Percentiles rank a stretch among this genome's conserved stretches.
Evolutionary conservation across 1,140 invertebrate species (phyloP).

Genomic region (Drosophila repletoides): DNA sequence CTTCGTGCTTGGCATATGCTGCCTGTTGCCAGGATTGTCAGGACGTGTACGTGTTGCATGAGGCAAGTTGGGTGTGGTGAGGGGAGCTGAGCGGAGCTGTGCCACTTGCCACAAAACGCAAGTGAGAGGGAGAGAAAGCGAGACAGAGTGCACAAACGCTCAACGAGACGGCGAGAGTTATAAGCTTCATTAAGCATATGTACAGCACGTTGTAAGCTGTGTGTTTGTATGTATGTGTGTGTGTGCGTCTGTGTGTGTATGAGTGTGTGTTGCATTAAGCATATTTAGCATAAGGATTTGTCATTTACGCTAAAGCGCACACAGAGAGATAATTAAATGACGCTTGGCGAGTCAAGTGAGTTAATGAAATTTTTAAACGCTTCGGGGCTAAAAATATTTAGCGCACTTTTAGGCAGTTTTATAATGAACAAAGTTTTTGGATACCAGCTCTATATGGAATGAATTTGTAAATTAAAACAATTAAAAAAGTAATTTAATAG

Average conservation of each 20-base stretch:
- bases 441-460: background rate
- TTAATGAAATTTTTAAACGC: conserved; percentile 72
- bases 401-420: background rate
- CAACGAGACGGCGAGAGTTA: conserved; percentile 66
- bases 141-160: background rate
- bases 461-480: no score
- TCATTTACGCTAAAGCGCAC: conserved; percentile 71
- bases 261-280: conserved; percentile 71
- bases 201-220: conserved; percentile 73
- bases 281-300: conserved; percentile 82
- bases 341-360: conserved; percentile 53
- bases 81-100: no score
- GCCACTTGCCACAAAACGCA: background rate
- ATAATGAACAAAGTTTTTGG: conserved; percentile 1
- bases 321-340: conserved; percentile 74
- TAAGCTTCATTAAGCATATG: conserved; percentile 82
- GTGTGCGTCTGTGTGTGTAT: conserved; percentile 10
- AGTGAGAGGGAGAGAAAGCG: background rate
- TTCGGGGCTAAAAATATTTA: conserved; percentile 23
- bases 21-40: conserved; percentile 78
- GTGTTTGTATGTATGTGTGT: conserved; percentile 13
- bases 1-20: conserved; percentile 77
- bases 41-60: conserved; percentile 72
- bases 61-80: conserved; percentile 11
- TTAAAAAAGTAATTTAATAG: no score